A percentile compares a stretch with the other conserved stretches of the same genome.
Conservation (phyloP, 1,140 invertebrate species). For the Drosophila sp. region DNA sequence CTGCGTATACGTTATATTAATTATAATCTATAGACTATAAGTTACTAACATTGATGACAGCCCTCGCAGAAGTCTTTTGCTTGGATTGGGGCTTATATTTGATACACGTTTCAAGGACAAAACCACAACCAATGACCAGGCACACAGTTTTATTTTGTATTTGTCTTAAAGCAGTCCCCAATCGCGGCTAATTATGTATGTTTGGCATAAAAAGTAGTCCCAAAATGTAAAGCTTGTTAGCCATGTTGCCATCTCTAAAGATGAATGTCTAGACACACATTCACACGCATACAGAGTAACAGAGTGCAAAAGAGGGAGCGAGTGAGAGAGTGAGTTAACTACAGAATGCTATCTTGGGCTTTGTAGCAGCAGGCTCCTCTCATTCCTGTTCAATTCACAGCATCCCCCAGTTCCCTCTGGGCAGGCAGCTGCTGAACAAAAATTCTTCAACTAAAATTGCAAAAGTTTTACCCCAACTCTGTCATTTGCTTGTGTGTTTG, state of each 20-base stretch:
- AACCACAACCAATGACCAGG: slow-evolving; percentile 7
- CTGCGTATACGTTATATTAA: too few relatives aligned
- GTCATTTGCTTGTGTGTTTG: slow-evolving; percentile 35
- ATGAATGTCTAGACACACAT: slow-evolving; percentile 52
- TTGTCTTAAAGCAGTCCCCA: slow-evolving; percentile 30
- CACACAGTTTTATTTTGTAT: slow-evolving; percentile 32
- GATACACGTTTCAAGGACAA: slow-evolving; percentile 68
- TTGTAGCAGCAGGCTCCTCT: slow-evolving; percentile 27
- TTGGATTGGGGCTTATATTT: slow-evolving; percentile 43
- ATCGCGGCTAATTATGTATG: slow-evolving; percentile 61
- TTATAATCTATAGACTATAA: too few relatives aligned
- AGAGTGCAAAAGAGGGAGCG: slow-evolving; percentile 10
- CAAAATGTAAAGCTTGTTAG: slow-evolving; percentile 36
- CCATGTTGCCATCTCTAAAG: slow-evolving; percentile 28
- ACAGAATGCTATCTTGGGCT: slow-evolving; percentile 23
- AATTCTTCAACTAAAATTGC: slow-evolving; percentile 82
- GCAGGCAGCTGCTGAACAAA: slow-evolving; percentile 67
- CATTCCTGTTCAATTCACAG: slow-evolving; percentile 22
- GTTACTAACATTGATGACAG: slow-evolving; percentile 7
- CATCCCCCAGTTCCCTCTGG: slow-evolving; percentile 4
- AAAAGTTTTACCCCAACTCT: slow-evolving; percentile 63
- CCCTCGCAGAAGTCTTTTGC: slow-evolving; percentile 13
- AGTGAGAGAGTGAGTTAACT: slow-evolving; percentile 6
- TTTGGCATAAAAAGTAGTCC: slow-evolving; percentile 62
- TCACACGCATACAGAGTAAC: not conserved